Evolutionary conservation across 2,888 invertebrate genomes (phyloP).

Genomic region (Deroplatys truncata): DNA sequence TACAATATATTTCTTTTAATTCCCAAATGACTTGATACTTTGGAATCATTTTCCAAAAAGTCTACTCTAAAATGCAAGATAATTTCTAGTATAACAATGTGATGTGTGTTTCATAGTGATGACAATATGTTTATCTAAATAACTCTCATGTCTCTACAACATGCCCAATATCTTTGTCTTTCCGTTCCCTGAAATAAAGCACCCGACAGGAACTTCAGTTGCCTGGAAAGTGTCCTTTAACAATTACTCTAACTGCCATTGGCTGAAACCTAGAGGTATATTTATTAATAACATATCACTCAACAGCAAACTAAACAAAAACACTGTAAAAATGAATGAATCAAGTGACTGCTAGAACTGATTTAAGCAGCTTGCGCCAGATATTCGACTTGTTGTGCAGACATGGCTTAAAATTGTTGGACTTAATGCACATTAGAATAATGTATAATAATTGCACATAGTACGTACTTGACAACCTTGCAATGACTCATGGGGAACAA

Average conservation of each 20-base stretch:
- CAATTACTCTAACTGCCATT: neutral
- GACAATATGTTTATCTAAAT: constrained; percentile 7
- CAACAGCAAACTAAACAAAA: neutral
- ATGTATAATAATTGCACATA: constrained; percentile 27
- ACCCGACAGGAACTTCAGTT: neutral
- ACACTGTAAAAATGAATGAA: neutral
- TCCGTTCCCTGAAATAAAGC: neutral
- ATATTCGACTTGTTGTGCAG: neutral
- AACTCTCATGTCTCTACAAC: neutral
- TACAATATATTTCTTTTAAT: constrained; percentile 16
- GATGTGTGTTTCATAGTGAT: constrained; percentile 14
- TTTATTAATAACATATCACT: neutral
- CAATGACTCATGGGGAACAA: constrained; percentile 16
- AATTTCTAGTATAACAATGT: constrained; percentile 17
- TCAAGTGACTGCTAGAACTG: neutral
- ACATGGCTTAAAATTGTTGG: constrained; percentile 3
- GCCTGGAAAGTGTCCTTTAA: neutral
- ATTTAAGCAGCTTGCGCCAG: neutral
- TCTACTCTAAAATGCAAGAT: constrained; percentile 21
- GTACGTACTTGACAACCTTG: constrained; percentile 23
- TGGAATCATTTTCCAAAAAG: constrained; percentile 21
- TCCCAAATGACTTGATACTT: constrained; percentile 13
- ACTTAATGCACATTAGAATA: constrained; percentile 25
- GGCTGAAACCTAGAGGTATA: neutral
- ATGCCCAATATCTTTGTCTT: neutral